Evolutionary conservation across 2,113 vertebrate species (phyloP).

Genomic region (Ifrita kowaldi): DNA sequence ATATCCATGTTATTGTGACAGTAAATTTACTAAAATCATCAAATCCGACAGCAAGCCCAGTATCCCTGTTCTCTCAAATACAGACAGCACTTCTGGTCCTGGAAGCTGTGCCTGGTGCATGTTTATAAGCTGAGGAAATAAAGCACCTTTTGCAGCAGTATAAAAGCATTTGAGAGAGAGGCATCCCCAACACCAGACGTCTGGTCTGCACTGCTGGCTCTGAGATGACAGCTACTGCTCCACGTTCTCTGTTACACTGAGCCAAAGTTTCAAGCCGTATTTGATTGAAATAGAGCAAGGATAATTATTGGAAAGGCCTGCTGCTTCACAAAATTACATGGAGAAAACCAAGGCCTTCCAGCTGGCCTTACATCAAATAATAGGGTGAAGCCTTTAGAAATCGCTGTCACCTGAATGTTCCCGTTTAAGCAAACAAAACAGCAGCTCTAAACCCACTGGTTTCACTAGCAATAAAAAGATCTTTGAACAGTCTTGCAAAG

Average conservation of each 20-base stretch:
- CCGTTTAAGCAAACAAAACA: background rate
- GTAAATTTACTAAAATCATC: background rate
- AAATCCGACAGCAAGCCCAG: background rate
- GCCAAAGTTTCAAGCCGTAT: background rate
- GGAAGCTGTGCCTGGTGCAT: background rate
- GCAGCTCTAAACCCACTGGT: background rate
- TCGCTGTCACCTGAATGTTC: background rate
- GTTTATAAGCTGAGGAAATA: background rate
- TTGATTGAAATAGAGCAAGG: background rate
- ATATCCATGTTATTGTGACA: background rate
- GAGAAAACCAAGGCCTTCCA: background rate
- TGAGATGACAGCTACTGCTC: background rate
- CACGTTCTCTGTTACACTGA: background rate
- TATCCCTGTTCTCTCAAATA: background rate
- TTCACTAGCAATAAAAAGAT: background rate
- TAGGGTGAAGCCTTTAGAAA: background rate
- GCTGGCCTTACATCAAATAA: background rate
- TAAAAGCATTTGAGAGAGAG: background rate
- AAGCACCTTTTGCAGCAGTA: background rate
- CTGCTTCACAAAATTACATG: background rate
- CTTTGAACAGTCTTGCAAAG: background rate
- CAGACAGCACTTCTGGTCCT: background rate
- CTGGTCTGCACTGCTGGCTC: background rate
- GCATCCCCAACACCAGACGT: background rate
- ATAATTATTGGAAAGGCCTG: background rate